Conservation (phyloP, 92 coral and sea anemone species). For the Anthopleura xanthogrammica region DNA sequence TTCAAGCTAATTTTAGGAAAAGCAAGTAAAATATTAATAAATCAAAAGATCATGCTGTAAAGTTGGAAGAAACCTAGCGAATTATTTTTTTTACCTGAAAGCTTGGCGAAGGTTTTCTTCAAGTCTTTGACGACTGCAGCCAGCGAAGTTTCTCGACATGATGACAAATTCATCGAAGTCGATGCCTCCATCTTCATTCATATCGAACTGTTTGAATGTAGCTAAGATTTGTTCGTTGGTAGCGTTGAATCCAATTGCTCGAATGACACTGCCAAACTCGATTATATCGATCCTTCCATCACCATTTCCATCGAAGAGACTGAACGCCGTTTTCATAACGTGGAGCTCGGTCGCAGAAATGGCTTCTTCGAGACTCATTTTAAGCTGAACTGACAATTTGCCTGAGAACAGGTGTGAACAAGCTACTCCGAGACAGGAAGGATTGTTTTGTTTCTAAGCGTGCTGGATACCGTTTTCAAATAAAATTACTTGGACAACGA, state of each 20-base stretch:
- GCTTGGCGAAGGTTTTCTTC: constrained; percentile 80
- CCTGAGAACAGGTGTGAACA: not conserved
- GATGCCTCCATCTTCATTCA: constrained; percentile 76
- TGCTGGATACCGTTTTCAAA: not conserved
- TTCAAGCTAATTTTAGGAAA: not conserved
- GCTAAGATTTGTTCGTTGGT: constrained; percentile 62
- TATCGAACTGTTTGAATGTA: constrained; percentile 61
- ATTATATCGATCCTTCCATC: constrained; percentile 66
- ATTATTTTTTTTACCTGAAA: constrained; percentile 54
- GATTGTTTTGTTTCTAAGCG: not conserved
- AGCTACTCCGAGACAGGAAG: not conserved
- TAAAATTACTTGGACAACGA: not conserved
- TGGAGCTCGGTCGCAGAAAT: constrained; percentile 54
- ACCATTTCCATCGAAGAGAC: constrained; percentile 67
- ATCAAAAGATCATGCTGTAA: not conserved
- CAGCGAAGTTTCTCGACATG: constrained; percentile 74
- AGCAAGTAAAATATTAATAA: not conserved
- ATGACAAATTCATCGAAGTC: constrained; percentile 80
- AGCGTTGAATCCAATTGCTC: constrained; percentile 77
- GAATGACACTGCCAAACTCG: constrained; percentile 71
- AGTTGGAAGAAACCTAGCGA: not conserved
- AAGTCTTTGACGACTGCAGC: constrained; percentile 60
- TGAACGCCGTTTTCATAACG: constrained; percentile 67
- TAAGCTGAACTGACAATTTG: not conserved
- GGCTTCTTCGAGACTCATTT: constrained; percentile 18